These are phyloP conservation scores for Cinara cedri DNA, from an alignment of 2,888 invertebrate genomes.

Conservation along the genomic window DNA sequence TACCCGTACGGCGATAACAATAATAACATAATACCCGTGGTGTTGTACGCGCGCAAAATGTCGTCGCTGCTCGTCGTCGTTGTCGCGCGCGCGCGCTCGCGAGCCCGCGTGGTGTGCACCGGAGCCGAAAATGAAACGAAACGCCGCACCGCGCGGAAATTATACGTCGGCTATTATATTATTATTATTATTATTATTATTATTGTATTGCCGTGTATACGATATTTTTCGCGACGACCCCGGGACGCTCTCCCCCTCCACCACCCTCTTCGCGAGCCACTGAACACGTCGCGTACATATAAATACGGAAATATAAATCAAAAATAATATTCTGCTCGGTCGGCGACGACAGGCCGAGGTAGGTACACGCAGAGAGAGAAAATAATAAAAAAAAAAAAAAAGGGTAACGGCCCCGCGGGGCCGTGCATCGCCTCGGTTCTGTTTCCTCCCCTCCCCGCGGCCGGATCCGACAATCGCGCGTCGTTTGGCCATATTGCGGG, in stretches of 20 bases:
- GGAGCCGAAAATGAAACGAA: slow-evolving; percentile 49
- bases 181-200: no score
- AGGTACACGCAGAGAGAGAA: neutral
- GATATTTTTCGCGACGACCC: neutral
- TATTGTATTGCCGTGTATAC: no score
- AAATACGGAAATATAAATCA: slow-evolving; percentile 38
- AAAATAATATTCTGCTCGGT: neutral
- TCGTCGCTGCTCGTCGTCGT: no score
- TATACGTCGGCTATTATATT: neutral
- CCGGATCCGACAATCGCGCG: no score
- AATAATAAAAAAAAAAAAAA: neutral
- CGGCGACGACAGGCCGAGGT: no score
- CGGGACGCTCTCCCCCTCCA: no score
- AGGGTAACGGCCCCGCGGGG: slow-evolving; percentile 14
- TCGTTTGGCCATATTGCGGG: no score
- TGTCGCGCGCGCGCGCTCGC: neutral
- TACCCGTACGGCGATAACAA: no score
- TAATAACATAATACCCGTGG: no score
- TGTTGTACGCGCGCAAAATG: no score
- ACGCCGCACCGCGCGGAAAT: neutral
- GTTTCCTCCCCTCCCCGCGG: no score
- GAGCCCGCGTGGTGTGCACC: slow-evolving; percentile 36
- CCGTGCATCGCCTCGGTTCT: neutral
- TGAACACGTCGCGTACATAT: neutral
- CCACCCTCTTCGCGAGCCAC: neutral